Conservation (phyloP, 2,888 invertebrate species). For the Brenthis hecate region DNA sequence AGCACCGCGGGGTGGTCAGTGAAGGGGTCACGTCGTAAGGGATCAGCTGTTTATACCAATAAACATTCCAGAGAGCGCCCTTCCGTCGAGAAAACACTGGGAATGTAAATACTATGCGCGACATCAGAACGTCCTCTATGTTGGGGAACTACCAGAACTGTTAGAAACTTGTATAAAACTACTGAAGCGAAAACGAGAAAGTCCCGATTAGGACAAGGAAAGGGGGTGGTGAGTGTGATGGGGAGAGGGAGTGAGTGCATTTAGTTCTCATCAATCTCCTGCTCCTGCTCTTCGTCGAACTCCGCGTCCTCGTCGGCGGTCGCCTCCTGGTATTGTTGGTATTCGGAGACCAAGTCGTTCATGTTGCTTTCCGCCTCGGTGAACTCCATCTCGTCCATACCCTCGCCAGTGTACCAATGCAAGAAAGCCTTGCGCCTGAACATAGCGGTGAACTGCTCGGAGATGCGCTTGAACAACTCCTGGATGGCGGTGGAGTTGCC, state of each 20-base stretch:
- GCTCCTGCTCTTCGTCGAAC: constrained; percentile 89
- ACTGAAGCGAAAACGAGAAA: constrained; percentile 59
- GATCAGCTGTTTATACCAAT: constrained; percentile 49
- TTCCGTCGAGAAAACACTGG: constrained; percentile 72
- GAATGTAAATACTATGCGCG: constrained; percentile 69
- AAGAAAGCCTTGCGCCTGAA: constrained; percentile 97
- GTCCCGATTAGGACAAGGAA: constrained; percentile 47
- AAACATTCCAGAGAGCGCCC: constrained; percentile 76
- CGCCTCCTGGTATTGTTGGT: constrained; percentile 97
- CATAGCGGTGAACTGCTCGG: constrained; percentile 97
- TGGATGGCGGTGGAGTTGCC: constrained; percentile 96
- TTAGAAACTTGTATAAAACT: constrained; percentile 62
- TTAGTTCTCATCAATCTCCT: constrained; percentile 86
- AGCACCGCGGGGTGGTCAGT: constrained; percentile 62
- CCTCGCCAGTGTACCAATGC: constrained; percentile 97
- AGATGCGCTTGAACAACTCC: constrained; percentile 94
- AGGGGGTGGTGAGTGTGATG: constrained; percentile 41
- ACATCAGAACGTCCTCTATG: constrained; percentile 57
- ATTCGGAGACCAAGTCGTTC: constrained; percentile 96
- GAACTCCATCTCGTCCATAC: constrained; percentile 96
- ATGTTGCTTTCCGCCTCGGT: constrained; percentile 97
- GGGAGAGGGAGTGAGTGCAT: constrained; percentile 42
- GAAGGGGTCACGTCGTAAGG: constrained; percentile 71
- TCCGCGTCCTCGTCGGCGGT: constrained; percentile 92
- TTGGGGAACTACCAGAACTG: constrained; percentile 53